These are phyloP conservation scores for Columbina picui DNA, from an alignment of 2,113 vertebrate genomes.

Conservation along the genomic window DNA sequence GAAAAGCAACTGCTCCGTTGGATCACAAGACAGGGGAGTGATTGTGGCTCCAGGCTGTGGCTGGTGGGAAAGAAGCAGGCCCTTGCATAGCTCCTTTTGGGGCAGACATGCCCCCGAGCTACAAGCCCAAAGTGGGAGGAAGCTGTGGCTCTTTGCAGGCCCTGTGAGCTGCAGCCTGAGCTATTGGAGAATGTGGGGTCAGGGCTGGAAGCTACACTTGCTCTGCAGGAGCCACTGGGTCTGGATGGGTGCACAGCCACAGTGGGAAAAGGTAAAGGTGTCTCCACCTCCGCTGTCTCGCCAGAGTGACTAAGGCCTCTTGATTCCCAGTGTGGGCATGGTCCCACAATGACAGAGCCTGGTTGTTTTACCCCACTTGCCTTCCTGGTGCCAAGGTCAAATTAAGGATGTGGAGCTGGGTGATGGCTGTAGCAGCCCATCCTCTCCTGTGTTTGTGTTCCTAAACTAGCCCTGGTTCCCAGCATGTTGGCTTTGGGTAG, in stretches of 20 bases:
- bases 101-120: not conserved
- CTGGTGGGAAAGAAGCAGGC: not conserved
- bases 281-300: fast-evolving
- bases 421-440: not conserved
- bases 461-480: not conserved
- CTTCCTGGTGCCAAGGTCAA: not conserved
- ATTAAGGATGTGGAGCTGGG: not conserved
- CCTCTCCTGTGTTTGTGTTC: not conserved
- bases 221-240: not conserved
- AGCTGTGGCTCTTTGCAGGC: not conserved
- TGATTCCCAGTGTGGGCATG: not conserved
- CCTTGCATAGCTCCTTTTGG: not conserved
- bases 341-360: not conserved
- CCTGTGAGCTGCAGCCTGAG: not conserved
- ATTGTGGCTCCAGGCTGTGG: not conserved
- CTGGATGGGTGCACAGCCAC: not conserved
- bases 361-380: not conserved
- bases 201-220: not conserved
- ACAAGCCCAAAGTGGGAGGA: not conserved
- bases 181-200: not conserved
- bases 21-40: not conserved
- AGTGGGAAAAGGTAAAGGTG: not conserved
- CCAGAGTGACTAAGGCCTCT: not conserved
- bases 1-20: not conserved
- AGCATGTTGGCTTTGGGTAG: not conserved